These are phyloP conservation scores for Apodemia duryi DNA, from an alignment of 2,888 invertebrate species.

Conservation along the genomic window DNA sequence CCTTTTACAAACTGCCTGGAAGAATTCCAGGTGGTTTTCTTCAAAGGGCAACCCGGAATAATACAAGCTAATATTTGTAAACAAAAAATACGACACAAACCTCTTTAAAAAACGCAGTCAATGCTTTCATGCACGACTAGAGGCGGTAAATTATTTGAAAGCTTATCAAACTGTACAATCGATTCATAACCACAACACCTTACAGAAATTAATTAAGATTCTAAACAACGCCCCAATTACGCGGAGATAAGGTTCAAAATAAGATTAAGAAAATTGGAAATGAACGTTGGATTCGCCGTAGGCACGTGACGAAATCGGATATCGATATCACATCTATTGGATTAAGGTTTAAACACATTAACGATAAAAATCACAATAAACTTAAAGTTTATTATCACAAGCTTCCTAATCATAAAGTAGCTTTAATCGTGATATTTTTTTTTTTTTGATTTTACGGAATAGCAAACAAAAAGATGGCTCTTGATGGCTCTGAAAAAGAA, in stretches of 20 bases:
- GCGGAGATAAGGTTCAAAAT: not conserved
- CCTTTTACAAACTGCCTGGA: too few species aligned
- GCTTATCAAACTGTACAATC: slow-evolving; percentile 14
- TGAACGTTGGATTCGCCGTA: not conserved
- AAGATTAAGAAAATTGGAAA: not conserved
- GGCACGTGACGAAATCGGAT: slow-evolving; percentile 11
- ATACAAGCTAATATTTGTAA: too few species aligned
- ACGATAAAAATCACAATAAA: slow-evolving; percentile 1
- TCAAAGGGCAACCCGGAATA: too few species aligned
- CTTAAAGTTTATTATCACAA: not conserved
- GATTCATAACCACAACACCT: not conserved
- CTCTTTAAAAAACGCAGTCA: not conserved
- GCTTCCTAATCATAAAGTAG: not conserved
- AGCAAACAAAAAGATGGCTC: too few species aligned
- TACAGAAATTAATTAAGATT: not conserved
- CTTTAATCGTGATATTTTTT: too few species aligned
- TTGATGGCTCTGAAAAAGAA: too few species aligned
- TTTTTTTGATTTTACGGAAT: too few species aligned
- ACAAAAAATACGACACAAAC: not conserved
- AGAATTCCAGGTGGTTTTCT: too few species aligned
- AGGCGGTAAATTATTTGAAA: slow-evolving; percentile 7
- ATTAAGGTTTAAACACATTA: not conserved
- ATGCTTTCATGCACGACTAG: not conserved
- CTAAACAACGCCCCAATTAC: not conserved
- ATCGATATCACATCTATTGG: not conserved